A percentile compares a stretch with the other conserved stretches of the same genome.
Evolutionary conservation across 2,797 vertebrate genomes (phyloP).

Genomic region (Enteromius unitaeniatus): DNA sequence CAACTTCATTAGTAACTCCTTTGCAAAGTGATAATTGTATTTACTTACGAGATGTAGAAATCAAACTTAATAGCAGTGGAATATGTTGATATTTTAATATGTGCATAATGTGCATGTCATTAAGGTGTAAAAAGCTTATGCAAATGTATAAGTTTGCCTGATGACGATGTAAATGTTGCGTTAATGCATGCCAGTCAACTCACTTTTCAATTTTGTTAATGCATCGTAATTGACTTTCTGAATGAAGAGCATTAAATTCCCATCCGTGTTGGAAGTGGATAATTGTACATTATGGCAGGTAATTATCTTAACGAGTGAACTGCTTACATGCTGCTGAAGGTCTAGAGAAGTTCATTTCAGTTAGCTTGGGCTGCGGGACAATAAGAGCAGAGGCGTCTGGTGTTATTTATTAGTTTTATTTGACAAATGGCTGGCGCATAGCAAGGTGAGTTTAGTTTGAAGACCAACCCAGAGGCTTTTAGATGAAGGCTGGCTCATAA

Average conservation of each 20-base stretch:
- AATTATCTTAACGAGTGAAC: conserved; percentile 12
- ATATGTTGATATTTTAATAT: not conserved
- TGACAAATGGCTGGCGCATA: conserved; percentile 24
- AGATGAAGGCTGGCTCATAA: not conserved
- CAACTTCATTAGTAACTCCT: not conserved
- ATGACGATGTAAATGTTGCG: not conserved
- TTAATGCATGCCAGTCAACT: not conserved
- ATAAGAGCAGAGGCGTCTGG: conserved; percentile 14
- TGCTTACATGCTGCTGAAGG: not conserved
- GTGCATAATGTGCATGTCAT: not conserved
- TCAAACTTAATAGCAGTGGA: not conserved
- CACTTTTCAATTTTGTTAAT: conserved; percentile 17
- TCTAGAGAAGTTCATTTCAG: not conserved
- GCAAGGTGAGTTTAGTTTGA: not conserved
- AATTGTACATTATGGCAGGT: not conserved
- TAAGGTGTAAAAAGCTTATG: not conserved
- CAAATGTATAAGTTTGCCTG: not conserved
- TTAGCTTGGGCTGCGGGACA: not conserved
- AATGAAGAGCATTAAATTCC: not conserved
- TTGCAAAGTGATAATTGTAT: not conserved
- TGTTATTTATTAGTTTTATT: conserved; percentile 48
- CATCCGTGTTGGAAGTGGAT: not conserved
- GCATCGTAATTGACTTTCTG: conserved; percentile 1
- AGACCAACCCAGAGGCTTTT: not conserved
- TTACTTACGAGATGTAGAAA: not conserved